Percentiles rank a stretch among this genome's conserved stretches.
Evolutionary conservation across 1,140 invertebrate genomes (phyloP).

Genomic region (Mylabris phalerata): DNA sequence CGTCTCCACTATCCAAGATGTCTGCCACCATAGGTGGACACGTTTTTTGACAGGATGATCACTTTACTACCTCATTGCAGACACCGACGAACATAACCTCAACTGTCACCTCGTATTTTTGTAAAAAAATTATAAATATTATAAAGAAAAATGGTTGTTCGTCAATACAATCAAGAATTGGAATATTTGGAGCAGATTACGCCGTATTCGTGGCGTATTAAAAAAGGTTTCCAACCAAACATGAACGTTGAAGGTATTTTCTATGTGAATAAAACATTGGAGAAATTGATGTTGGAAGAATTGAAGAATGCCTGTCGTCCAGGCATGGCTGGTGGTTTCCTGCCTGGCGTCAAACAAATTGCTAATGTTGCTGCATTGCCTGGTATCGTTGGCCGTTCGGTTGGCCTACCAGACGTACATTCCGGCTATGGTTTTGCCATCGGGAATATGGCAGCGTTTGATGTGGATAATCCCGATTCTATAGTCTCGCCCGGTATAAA

Average conservation of each 20-base stretch:
- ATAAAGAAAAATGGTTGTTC: slow-evolving; percentile 66
- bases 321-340: slow-evolving; percentile 87
- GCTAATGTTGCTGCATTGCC: slow-evolving; percentile 98
- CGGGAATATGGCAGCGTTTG: slow-evolving; percentile 99
- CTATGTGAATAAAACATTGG: slow-evolving; percentile 90
- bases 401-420: slow-evolving; percentile 96
- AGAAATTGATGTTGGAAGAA: slow-evolving; percentile 97
- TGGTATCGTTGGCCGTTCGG: slow-evolving; percentile 86
- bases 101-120: too few relatives aligned
- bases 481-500: slow-evolving; percentile 83
- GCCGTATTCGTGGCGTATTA: slow-evolving; percentile 85
- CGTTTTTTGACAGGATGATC: too few relatives aligned
- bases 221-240: slow-evolving; percentile 98
- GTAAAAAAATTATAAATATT: background rate
- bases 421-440: slow-evolving; percentile 99
- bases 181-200: slow-evolving; percentile 88
- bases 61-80: too few relatives aligned
- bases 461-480: slow-evolving; percentile 85
- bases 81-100: too few relatives aligned
- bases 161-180: slow-evolving; percentile 91
- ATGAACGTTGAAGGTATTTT: slow-evolving; percentile 99
- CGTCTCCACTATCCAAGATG: too few relatives aligned
- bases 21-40: too few relatives aligned
- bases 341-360: slow-evolving; percentile 99
- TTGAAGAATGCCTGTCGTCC: slow-evolving; percentile 82